Evolutionary conservation across 2,113 vertebrate genomes (phyloP), one percentile per base, ranked within the genome.

Genomic region (Misgurnus mizolepis): DNA sequence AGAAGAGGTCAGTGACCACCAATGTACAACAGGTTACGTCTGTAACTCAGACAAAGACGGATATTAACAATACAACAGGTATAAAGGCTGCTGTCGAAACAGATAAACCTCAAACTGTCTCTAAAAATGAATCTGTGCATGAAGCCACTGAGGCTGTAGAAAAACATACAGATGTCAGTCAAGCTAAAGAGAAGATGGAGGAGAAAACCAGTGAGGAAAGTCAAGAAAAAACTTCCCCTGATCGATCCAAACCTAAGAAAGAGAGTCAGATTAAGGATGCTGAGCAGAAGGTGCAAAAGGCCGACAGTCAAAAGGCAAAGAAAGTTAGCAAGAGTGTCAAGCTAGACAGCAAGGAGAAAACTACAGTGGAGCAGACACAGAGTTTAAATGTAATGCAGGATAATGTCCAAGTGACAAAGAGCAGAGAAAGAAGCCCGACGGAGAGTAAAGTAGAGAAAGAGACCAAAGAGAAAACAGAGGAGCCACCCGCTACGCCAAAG

Each of bases 241-340:
- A 82, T 45, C 64, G 77, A 34, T 55, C 47, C 47, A 77, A 78
- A 73, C 80, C 22, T 67, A 73, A 64, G 27, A 64, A 81, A 58
- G 81, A 85, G 14, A 85, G 66, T 81, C 84, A 80, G 56, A 74
- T 55, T 5, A 89, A 83, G 12, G 77, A 84, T 43, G 71, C 67
- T 41, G 85, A 89, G 79, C 87, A 86, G 78, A 68, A 70, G 61
- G 83, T 84, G 69, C 53, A 89, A 8, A 86, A 56, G 50, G 72
- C 64, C 6, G 56, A 82, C 7, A 47, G 47, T 50, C 89, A 89
- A 74, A 90, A 92, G 81, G 88, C 53, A 47, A 90, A 90, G 66
- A 91, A 89, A 85, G 86, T 56, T 71, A 84, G 82, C 9, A 92
- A 91, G 69, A 88, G 86, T 69, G 82, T 88, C 69, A 88, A 86